phyloP scores from a whole-genome alignment of 2,888 invertebrate species.

The Gasteruption jaculator region DNA sequence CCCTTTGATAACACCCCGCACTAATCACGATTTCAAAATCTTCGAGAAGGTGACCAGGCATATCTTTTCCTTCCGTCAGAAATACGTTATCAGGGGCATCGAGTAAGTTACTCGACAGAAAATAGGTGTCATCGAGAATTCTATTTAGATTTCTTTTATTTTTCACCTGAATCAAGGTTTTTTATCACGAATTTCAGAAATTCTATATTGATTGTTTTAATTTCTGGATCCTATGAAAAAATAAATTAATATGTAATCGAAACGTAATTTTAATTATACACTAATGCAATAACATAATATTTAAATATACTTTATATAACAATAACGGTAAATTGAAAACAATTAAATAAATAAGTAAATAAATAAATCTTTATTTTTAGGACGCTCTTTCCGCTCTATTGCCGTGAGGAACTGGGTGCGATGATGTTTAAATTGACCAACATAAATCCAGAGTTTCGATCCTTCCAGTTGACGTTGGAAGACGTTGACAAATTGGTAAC shows the following conservation, averaged over 20 bases:
- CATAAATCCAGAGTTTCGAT: conserved; percentile 64
- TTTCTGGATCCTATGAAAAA: not conserved
- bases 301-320: not conserved
- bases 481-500: conserved; percentile 75
- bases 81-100: conserved; percentile 68
- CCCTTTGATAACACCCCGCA: conserved; percentile 72
- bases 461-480: conserved; percentile 71
- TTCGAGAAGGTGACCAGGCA: conserved; percentile 87
- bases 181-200: too few species aligned
- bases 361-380: conserved; percentile 44
- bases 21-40: conserved; percentile 72
- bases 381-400: conserved; percentile 72
- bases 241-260: conserved; percentile 3
- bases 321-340: not conserved
- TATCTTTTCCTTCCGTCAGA: conserved; percentile 85
- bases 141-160: not conserved
- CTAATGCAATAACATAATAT: too few species aligned
- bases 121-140: not conserved
- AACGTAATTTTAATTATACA: not conserved
- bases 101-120: conserved; percentile 47
- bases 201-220: too few species aligned
- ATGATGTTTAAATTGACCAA: conserved; percentile 70
- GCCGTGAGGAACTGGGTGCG: conserved; percentile 61
- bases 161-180: too few species aligned
- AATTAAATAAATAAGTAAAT: too few species aligned